Evolutionary conservation across 1,140 invertebrate species (phyloP).

Genomic region (Lineus longissimus): DNA sequence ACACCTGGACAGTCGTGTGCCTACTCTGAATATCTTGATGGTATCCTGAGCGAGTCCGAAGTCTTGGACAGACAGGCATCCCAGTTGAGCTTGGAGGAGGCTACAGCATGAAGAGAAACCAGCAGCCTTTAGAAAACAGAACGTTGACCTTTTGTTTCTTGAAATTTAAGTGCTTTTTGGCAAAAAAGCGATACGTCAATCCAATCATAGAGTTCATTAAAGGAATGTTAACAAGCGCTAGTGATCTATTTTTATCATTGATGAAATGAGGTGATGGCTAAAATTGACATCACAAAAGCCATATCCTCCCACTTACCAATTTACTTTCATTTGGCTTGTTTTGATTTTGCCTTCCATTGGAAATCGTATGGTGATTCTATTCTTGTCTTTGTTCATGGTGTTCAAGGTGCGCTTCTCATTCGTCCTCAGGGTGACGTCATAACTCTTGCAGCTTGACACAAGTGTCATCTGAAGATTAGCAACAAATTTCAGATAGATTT

Average conservation of each 20-base stretch:
- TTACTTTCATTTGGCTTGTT: constrained; percentile 64
- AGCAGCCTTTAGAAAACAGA: constrained; percentile 13
- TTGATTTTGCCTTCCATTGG: constrained; percentile 63
- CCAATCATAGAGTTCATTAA: background rate
- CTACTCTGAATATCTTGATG: constrained; percentile 66
- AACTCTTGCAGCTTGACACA: constrained; percentile 60
- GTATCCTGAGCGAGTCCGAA: constrained; percentile 66
- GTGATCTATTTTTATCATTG: too few species aligned
- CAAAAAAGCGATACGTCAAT: background rate
- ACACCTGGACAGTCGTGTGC: constrained; percentile 68
- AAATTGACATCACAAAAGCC: background rate
- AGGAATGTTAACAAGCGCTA: too few species aligned
- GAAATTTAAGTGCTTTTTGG: background rate
- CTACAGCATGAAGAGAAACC: constrained; percentile 53
- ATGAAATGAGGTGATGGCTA: too few species aligned
- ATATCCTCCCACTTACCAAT: constrained; percentile 57
- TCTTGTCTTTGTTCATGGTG: constrained; percentile 61
- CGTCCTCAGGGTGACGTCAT: constrained; percentile 61
- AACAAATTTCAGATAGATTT: background rate
- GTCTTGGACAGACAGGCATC: constrained; percentile 66
- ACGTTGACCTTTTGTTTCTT: background rate
- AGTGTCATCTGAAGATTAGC: constrained; percentile 32
- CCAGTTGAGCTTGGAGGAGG: constrained; percentile 70
- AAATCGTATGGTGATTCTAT: constrained; percentile 58
- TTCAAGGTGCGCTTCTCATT: constrained; percentile 64